These are phyloP conservation scores for Spatula versicolor DNA, from an alignment of 2,797 vertebrate genomes.

Conservation along the genomic window DNA sequence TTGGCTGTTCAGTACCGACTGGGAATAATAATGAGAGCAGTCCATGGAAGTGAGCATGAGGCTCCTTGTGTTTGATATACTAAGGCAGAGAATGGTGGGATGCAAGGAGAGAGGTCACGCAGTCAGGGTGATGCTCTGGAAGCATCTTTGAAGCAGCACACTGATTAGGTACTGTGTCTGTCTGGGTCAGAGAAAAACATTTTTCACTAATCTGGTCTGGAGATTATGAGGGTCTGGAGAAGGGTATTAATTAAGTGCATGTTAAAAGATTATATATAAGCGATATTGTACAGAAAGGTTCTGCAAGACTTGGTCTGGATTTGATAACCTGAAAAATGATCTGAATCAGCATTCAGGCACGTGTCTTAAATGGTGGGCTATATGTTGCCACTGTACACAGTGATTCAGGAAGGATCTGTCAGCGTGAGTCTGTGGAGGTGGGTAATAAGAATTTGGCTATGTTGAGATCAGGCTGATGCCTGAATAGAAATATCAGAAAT, in stretches of 20 bases:
- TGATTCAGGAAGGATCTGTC: background rate
- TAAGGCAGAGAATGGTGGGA: background rate
- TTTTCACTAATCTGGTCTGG: background rate
- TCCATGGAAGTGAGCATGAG: background rate
- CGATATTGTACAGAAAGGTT: background rate
- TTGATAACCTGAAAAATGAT: background rate
- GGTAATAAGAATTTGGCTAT: background rate
- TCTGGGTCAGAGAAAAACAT: background rate
- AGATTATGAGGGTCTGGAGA: background rate
- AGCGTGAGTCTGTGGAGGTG: background rate
- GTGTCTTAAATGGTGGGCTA: background rate
- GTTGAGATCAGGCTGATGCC: background rate
- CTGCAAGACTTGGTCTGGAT: background rate
- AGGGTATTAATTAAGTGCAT: background rate
- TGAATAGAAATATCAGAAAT: background rate
- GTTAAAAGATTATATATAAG: background rate
- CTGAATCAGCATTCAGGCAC: background rate
- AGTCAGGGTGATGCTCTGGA: background rate
- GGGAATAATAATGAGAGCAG: background rate
- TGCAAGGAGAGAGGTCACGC: background rate
- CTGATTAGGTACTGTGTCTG: background rate
- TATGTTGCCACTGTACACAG: background rate
- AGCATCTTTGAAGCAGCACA: background rate
- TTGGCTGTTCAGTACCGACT: background rate
- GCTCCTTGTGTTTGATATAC: background rate